Conservation (phyloP, 2,113 vertebrate species). For the Neodon shergylaensis region DNA sequence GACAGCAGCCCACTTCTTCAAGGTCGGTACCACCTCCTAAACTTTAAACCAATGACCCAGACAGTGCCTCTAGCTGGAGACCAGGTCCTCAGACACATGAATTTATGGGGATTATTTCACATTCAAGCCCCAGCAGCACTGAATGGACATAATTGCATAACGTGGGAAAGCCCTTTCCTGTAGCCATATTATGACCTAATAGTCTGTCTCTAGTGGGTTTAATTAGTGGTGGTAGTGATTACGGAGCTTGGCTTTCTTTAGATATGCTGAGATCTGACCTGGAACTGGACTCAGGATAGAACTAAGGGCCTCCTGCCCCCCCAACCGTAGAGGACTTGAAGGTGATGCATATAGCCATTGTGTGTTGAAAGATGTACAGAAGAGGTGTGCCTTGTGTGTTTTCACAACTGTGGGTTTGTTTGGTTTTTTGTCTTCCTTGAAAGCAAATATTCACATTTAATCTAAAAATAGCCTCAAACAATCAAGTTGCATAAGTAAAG, state of each 20-base stretch:
- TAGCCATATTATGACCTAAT: fast-evolving
- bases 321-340: background rate
- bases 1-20: background rate
- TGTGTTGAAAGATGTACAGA: background rate
- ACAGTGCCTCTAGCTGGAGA: background rate
- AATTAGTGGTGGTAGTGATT: background rate
- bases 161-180: fast-evolving
- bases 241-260: background rate
- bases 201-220: background rate
- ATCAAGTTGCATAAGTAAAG: background rate
- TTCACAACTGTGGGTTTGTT: background rate
- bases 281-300: background rate
- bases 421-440: background rate
- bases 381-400: background rate
- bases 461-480: background rate
- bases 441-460: background rate
- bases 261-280: background rate
- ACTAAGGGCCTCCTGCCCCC: background rate
- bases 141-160: background rate
- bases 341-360: background rate
- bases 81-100: background rate
- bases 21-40: background rate
- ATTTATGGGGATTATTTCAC: background rate
- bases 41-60: background rate
- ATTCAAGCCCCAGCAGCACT: background rate